Base-by-base conservation (phyloP, 1,140 invertebrate species). In the Drosophila watanabei region DNA sequence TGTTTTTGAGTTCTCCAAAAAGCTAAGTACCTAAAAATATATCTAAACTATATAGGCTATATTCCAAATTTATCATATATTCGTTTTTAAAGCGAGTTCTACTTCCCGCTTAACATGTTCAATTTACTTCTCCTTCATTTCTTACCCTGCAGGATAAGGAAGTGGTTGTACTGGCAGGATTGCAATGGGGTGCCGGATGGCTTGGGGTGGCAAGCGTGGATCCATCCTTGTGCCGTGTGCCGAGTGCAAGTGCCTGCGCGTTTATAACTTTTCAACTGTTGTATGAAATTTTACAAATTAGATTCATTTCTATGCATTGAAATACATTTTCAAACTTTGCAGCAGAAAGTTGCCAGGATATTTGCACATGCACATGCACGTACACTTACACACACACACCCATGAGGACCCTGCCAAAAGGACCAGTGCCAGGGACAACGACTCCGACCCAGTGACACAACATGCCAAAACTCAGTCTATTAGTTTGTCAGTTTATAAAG, bases 251-350 rank as follows among this genome's bases (percentile, higher is more conserved):
- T 89, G 84, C 85, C 83, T 82, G 84, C 82, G 86, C 86, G 82
- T 90, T 89, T 89, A 90, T 91, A 90, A 90, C 82, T 90, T 90
- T 90, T 90, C 86, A 90, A 90, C 86, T 90, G 86, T 90, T 90
- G 79, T 90, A 90, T 90, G 86, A 90, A 90, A 90, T 91, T 90
- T 90, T 86, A 90, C 86, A 90, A 90, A 90, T 90, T 90, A 90
- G 86, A 90, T 90, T 90, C 86, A 90, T 90, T 90, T 90, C 86
- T 90, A 90, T 90, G 86, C 86, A 90, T 90, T 90, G 86, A 90
- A 90, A 90, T 90, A 90, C 86, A 90, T 89, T 90, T 90, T 80
- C 86, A 89, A 89, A 90, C 79, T 91, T 89, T 89, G 82, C 82
- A 76, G 71, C 86, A 88, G 78, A 88, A 88, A 88, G 85, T 88